phyloP scores from a whole-genome alignment of 1,140 invertebrate genomes.

The Drosophila equinoxialis region DNA sequence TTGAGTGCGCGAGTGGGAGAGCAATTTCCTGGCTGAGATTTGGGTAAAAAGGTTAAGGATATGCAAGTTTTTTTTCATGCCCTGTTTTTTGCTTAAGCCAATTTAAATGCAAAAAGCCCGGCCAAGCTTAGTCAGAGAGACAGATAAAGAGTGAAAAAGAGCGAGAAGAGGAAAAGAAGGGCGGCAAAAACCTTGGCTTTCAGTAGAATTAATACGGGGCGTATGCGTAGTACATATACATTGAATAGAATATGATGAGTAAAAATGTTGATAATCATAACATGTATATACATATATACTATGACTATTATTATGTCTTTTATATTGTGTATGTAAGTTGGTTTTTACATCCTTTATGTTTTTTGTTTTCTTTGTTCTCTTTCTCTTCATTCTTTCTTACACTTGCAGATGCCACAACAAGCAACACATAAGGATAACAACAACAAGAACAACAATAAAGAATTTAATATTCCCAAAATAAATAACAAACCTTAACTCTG shows the following conservation, averaged over 20 bases:
- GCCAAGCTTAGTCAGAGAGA: constrained; percentile 17
- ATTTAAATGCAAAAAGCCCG: constrained; percentile 69
- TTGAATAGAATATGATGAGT: constrained; percentile 18
- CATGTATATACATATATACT: background rate
- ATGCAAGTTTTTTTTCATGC: constrained; percentile 34
- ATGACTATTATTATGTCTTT: background rate
- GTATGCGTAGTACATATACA: constrained; percentile 60
- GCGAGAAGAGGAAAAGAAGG: background rate
- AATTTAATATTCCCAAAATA: constrained; percentile 21
- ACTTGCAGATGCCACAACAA: constrained; percentile 67
- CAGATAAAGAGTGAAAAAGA: background rate
- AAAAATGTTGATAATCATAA: background rate
- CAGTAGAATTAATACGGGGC: constrained; percentile 37
- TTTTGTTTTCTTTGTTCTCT: constrained; percentile 65
- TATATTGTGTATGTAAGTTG: constrained; percentile 37
- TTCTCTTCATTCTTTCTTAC: constrained; percentile 51
- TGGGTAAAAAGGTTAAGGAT: constrained; percentile 79
- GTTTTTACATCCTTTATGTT: constrained; percentile 53
- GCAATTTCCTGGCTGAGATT: constrained; percentile 61
- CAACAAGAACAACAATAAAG: constrained; percentile 50
- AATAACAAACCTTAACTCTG: constrained; percentile 29
- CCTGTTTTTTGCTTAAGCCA: constrained; percentile 40
- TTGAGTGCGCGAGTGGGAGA: constrained; percentile 28
- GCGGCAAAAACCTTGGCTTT: constrained; percentile 25
- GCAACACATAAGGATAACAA: constrained; percentile 39